Evolutionary conservation across 2,888 invertebrate species (phyloP).

Genomic region (Diaprepes abbreviatus): DNA sequence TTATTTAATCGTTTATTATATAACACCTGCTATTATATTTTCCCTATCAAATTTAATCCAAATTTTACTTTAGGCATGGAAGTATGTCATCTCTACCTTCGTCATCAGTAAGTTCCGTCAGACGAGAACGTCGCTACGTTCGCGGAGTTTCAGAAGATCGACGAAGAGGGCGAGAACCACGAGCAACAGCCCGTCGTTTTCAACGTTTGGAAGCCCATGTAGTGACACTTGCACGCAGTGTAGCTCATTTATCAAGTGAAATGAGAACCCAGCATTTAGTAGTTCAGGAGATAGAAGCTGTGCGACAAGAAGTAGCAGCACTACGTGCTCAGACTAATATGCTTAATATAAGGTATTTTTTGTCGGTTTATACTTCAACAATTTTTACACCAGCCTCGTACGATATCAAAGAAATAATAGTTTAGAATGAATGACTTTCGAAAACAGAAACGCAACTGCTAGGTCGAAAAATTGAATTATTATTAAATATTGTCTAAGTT

Average conservation of each 20-base stretch:
- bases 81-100: conserved; percentile 88
- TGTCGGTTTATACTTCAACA: too few species aligned
- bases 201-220: conserved; percentile 92
- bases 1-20: too few species aligned
- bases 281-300: conserved; percentile 91
- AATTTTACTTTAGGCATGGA: conserved; percentile 76
- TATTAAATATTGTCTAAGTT: too few species aligned
- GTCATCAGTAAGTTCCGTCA: conserved; percentile 77
- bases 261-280: conserved; percentile 91
- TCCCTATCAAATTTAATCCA: conserved; percentile 15
- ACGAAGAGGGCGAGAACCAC: conserved; percentile 76
- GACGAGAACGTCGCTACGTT: conserved; percentile 70
- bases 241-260: conserved; percentile 92
- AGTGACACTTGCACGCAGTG: conserved; percentile 89
- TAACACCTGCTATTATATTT: too few species aligned
- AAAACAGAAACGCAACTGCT: too few species aligned
- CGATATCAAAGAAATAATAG: too few species aligned
- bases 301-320: conserved; percentile 85
- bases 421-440: too few species aligned
- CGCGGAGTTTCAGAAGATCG: conserved; percentile 73
- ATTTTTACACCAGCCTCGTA: too few species aligned
- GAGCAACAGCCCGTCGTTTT: conserved; percentile 89
- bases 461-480: too few species aligned
- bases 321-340: conserved; percentile 78
- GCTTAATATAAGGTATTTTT: conserved; percentile 67